Evolutionary conservation across 1,140 invertebrate genomes (phyloP).

Genomic region (Philopotamus ludificatus): DNA sequence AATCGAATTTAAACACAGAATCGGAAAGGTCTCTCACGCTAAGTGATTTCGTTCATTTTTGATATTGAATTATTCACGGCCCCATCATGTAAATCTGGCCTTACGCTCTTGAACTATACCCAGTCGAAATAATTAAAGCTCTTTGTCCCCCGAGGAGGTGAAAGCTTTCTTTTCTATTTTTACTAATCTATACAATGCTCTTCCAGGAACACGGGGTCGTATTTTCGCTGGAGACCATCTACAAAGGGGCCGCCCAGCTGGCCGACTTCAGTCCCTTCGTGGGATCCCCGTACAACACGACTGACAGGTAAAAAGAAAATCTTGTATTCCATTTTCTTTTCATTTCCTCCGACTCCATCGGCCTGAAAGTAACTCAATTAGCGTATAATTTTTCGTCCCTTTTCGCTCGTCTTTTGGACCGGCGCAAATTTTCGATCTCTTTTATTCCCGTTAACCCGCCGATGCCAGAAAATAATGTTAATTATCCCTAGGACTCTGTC

Average conservation of each 20-base stretch:
- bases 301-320: conserved; percentile 50
- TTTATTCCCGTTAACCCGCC: conserved; percentile 8
- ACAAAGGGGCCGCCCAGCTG: conserved; percentile 51
- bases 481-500: conserved; percentile 31
- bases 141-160: background rate
- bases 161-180: background rate
- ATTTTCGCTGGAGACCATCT: conserved; percentile 54
- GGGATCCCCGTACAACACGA: conserved; percentile 55
- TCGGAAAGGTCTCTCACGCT: background rate
- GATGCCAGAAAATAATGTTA: conserved; percentile 28
- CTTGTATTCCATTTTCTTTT: conserved; percentile 4
- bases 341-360: background rate
- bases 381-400: conserved; percentile 18
- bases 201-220: conserved; percentile 55
- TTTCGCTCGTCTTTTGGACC: background rate
- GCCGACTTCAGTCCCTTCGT: conserved; percentile 52
- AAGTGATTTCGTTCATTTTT: background rate
- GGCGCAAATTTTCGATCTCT: conserved; percentile 15
- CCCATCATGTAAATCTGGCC: conserved; percentile 14
- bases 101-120: conserved; percentile 5
- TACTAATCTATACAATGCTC: conserved; percentile 33
- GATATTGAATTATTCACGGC: conserved; percentile 11
- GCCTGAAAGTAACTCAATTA: conserved; percentile 37
- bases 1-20: background rate
- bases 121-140: conserved; percentile 9